phyloP scores from a whole-genome alignment of 2,113 vertebrate genomes.

The human (Homo sapiens) region DNA sequence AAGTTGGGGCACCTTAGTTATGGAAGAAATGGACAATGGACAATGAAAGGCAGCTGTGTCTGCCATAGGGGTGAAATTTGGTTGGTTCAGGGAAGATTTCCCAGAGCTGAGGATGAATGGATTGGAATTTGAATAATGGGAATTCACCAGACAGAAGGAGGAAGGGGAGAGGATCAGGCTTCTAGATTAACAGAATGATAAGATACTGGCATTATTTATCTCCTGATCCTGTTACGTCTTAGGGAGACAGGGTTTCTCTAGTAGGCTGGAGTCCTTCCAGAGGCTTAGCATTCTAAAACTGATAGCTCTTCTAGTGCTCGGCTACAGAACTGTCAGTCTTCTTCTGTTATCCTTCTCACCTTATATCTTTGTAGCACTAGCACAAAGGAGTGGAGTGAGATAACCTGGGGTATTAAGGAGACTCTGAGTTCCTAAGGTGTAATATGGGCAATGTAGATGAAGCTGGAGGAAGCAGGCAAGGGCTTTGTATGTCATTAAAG shows the following conservation, averaged over 20 bases:
- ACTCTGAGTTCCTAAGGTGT: not conserved
- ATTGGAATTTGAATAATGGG: not conserved
- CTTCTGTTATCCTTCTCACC: not conserved
- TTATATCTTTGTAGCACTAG: not conserved
- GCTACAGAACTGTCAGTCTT: not conserved
- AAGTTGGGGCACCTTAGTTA: not conserved
- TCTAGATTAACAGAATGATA: not conserved
- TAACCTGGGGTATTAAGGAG: not conserved
- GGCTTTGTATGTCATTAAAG: not conserved
- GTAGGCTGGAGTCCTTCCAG: not conserved
- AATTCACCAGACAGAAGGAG: not conserved
- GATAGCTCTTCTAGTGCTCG: not conserved
- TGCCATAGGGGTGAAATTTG: not conserved
- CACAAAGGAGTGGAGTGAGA: not conserved
- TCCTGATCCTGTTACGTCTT: not conserved
- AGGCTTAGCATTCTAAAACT: not conserved
- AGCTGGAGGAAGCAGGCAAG: not conserved
- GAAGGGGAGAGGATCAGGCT: not conserved
- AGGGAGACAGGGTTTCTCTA: not conserved
- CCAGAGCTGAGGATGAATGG: not conserved
- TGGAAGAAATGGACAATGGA: not conserved
- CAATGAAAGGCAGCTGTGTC: not conserved
- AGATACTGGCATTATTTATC: not conserved
- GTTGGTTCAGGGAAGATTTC: not conserved
- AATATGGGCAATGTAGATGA: not conserved